phyloP scores from a whole-genome alignment of 2,113 vertebrate species.

The Xiphias gladius region DNA sequence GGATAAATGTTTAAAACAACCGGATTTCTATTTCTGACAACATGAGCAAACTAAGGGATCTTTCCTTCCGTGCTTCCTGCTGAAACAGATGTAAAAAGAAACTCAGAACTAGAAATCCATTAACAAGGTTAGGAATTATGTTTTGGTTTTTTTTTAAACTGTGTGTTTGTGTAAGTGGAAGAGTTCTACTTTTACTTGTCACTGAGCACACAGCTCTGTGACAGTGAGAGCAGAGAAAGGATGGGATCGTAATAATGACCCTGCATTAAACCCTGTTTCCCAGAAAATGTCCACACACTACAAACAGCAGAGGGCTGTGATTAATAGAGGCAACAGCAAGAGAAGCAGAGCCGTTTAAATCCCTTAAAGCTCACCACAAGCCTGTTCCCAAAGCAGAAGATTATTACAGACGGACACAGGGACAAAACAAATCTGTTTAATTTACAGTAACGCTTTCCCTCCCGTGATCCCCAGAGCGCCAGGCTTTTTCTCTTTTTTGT shows the following conservation, averaged over 20 bases:
- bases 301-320: constrained; percentile 50
- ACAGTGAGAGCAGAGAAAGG: constrained; percentile 34
- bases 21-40: constrained; percentile 17
- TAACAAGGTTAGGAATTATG: not conserved
- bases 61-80: not conserved
- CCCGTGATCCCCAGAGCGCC: not conserved
- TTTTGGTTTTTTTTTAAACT: not conserved
- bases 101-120: constrained; percentile 1
- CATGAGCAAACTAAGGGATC: not conserved
- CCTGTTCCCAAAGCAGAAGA: constrained; percentile 60
- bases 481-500: constrained; percentile 13
- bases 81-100: not conserved
- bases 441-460: constrained; percentile 40
- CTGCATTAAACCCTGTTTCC: constrained; percentile 59
- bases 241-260: constrained; percentile 51
- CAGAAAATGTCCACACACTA: constrained; percentile 40
- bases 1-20: not conserved
- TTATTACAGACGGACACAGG: constrained; percentile 67
- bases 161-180: constrained; percentile 4
- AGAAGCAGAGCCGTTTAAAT: constrained; percentile 67
- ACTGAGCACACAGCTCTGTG: not conserved
- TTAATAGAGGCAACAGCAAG: constrained; percentile 59
- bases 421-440: constrained; percentile 65
- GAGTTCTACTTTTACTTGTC: constrained; percentile 3
- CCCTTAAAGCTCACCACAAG: constrained; percentile 67